Evolutionary conservation across 1,140 invertebrate species (phyloP), one percentile per base, ranked within the genome.

Genomic region (Whitmania pigra): DNA sequence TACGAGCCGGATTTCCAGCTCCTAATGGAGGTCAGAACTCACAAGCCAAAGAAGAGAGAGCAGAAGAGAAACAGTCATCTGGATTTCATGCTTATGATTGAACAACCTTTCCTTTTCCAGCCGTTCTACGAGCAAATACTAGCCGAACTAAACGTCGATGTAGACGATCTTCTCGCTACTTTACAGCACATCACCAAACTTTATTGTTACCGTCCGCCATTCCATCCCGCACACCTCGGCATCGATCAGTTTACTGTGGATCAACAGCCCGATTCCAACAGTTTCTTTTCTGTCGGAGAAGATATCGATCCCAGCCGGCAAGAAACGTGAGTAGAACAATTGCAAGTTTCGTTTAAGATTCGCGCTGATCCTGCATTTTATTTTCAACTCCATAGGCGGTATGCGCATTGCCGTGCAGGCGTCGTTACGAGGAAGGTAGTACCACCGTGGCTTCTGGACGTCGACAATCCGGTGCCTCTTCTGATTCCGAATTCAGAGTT

Each of bases 41-140:
- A 22, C 29, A 63, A n/a, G 57, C 57, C 57, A 11, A 63, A 63
- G 57, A 63, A 63, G 29, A 63, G 29, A 31, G 22, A 25, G 11
- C 57, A 63, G 57, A 63, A 63, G 57, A 63, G 57, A 63, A 63
- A 63, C 11, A 63, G 57, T 20, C 22, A 22, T n/a, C 18, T 63
- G 22, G 57, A 63, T n/a, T 63, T 63, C 57, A 63, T 63, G 57
- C 57, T 63, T 22, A n/a, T 63, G 13, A 31, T 63, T 31, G 57
- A 63, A 11, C 3, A 17, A 0, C 57, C 57, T 13, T 22, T 25
- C 22, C 29, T 25, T 31, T 63, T 63, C 15, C 57, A 63, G 29
- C 57, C 22, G 57, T 31, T 63, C 57, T 63, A 63, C 57, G 29
- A 22, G 11, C 13, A 22, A 7, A 22, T 25, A 63, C 20, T 25